Conservation (phyloP, 2,797 vertebrate species). For the Xenops minutus region DNA sequence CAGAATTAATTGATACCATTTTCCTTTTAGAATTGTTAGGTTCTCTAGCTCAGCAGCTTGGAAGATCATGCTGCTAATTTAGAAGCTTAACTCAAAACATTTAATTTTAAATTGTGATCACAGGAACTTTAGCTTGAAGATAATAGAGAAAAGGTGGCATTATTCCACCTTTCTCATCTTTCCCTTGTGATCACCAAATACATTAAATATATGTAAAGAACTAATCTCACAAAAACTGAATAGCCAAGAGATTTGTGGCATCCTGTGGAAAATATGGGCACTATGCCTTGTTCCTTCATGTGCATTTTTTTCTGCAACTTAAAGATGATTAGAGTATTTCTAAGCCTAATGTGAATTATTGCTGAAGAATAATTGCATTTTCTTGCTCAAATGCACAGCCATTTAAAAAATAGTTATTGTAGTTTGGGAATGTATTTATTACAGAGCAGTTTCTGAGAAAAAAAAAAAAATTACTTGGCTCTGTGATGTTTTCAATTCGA, state of each 20-base stretch:
- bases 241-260: neutral
- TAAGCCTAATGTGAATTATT: constrained; percentile 24
- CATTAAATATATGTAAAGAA: neutral
- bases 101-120: neutral
- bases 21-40: neutral
- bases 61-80: neutral
- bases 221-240: neutral
- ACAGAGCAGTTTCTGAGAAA: constrained; percentile 4
- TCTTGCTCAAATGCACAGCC: constrained; percentile 8
- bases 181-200: neutral
- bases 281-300: neutral
- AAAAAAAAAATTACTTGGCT: constrained; percentile 14
- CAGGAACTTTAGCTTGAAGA: neutral
- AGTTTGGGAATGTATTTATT: constrained; percentile 32
- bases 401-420: constrained; percentile 41
- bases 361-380: constrained; percentile 34
- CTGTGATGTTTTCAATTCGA: neutral
- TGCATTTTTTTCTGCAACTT: neutral
- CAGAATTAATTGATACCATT: too few species aligned
- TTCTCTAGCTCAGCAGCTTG: neutral
- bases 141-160: neutral
- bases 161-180: neutral
- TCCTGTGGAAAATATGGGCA: neutral
- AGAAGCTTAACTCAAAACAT: neutral
- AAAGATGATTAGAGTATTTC: neutral